These are phyloP conservation scores for Sebastes kiyomatsui DNA, from an alignment of 2,797 vertebrate species.

Conservation along the genomic window DNA sequence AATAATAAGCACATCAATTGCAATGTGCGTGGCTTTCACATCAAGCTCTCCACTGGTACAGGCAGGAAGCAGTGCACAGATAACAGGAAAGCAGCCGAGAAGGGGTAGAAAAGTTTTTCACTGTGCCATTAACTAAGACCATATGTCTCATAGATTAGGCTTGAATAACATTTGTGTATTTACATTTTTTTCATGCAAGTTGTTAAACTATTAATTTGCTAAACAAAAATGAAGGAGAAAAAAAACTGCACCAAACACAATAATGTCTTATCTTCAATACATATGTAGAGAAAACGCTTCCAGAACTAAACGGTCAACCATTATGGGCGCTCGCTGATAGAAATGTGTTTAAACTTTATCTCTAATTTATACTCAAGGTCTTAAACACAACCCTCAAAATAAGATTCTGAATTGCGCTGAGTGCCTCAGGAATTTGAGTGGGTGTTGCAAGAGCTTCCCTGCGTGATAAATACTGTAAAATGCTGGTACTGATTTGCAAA, in stretches of 20 bases:
- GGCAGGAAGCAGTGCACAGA: not conserved
- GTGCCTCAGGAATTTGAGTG: not conserved
- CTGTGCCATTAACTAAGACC: not conserved
- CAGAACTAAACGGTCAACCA: not conserved
- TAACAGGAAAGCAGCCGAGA: not conserved
- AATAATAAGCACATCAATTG: constrained; percentile 41
- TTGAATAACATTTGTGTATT: not conserved
- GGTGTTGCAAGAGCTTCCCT: not conserved
- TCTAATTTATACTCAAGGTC: not conserved
- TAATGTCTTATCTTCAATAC: not conserved
- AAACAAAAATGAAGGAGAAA: not conserved
- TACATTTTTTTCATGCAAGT: not conserved
- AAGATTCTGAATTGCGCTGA: not conserved
- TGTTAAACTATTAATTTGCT: not conserved
- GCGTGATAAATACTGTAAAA: not conserved
- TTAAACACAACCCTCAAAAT: not conserved
- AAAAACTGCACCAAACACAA: not conserved
- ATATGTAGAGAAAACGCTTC: not conserved
- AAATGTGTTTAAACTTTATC: not conserved
- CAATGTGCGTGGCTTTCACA: constrained; percentile 15
- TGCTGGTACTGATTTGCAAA: not conserved
- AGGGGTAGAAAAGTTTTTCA: not conserved
- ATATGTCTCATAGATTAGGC: not conserved
- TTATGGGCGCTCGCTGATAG: not conserved
- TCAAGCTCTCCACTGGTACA: not conserved